Percentiles rank a stretch among this genome's conserved stretches.
These are phyloP conservation scores for Xanthorhoe designata DNA, from an alignment of 2,888 invertebrate genomes.

Conservation along the genomic window DNA sequence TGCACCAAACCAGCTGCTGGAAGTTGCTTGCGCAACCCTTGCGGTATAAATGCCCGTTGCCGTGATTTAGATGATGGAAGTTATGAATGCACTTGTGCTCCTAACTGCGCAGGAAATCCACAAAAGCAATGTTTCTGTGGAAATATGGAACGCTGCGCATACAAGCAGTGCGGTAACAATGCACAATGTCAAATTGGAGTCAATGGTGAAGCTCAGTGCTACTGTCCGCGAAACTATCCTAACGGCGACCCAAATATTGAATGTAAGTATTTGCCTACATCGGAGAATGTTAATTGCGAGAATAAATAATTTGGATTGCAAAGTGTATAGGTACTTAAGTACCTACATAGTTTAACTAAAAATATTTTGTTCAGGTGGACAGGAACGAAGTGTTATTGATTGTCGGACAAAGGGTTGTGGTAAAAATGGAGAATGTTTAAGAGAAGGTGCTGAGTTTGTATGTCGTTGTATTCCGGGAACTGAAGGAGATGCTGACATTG, in stretches of 20 bases:
- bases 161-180: slow-evolving; percentile 92
- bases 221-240: slow-evolving; percentile 93
- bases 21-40: slow-evolving; percentile 92
- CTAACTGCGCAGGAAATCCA: slow-evolving; percentile 93
- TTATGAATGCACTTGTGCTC: slow-evolving; percentile 92
- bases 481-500: slow-evolving; percentile 89
- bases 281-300: too few relatives aligned
- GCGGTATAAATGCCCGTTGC: slow-evolving; percentile 93
- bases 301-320: too few relatives aligned
- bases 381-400: slow-evolving; percentile 87
- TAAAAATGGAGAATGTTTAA: slow-evolving; percentile 93
- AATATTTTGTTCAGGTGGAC: slow-evolving; percentile 74
- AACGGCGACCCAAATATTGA: slow-evolving; percentile 93
- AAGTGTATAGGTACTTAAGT: too few relatives aligned
- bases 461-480: slow-evolving; percentile 92
- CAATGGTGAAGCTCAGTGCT: slow-evolving; percentile 91
- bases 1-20: slow-evolving; percentile 90
- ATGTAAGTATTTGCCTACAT: slow-evolving; percentile 87
- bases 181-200: slow-evolving; percentile 91
- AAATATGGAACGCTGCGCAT: slow-evolving; percentile 90
- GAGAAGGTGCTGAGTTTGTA: slow-evolving; percentile 93
- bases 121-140: slow-evolving; percentile 92
- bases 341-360: not conserved
- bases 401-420: slow-evolving; percentile 95
- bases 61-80: slow-evolving; percentile 90